Percentiles rank a stretch among this genome's conserved stretches.
Evolutionary conservation across 2,888 invertebrate species (phyloP).

Genomic region (Bugula neritina): DNA sequence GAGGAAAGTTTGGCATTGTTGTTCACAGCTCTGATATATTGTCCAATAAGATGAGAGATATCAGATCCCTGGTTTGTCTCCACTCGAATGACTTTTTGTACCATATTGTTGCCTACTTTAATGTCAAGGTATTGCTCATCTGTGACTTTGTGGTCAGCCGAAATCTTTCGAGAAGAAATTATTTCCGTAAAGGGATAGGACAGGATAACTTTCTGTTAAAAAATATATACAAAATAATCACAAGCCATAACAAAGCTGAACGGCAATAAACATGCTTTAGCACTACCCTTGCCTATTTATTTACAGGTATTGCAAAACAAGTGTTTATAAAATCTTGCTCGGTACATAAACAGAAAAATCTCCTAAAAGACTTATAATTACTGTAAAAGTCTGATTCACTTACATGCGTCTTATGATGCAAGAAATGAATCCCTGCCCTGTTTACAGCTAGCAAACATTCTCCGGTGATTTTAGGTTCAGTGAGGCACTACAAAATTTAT

Average conservation of each 20-base stretch:
- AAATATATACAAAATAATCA: too few relatives aligned
- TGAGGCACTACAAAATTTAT: constrained; percentile 14
- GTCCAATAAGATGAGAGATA: constrained; percentile 87
- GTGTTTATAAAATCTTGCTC: too few relatives aligned
- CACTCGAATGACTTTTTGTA: constrained; percentile 86
- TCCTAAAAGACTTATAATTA: too few relatives aligned
- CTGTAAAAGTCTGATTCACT: constrained; percentile 48
- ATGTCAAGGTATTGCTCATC: constrained; percentile 67
- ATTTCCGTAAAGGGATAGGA: constrained; percentile 92
- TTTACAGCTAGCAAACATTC: constrained; percentile 91
- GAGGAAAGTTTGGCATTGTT: constrained; percentile 28
- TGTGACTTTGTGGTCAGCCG: constrained; percentile 34
- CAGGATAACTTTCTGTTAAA: constrained; percentile 71
- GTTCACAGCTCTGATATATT: constrained; percentile 81
- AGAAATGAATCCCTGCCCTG: constrained; percentile 84
- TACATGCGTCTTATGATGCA: constrained; percentile 82
- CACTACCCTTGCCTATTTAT: too few relatives aligned
- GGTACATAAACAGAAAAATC: too few relatives aligned
- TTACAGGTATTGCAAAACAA: too few relatives aligned
- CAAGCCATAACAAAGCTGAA: too few relatives aligned
- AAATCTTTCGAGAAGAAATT: constrained; percentile 72
- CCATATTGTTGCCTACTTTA: constrained; percentile 93
- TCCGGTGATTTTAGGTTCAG: constrained; percentile 60
- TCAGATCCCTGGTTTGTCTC: constrained; percentile 93
- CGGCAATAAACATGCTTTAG: too few relatives aligned